phyloP scores from a whole-genome alignment of 2,888 invertebrate genomes.

The Eilema depressum region DNA sequence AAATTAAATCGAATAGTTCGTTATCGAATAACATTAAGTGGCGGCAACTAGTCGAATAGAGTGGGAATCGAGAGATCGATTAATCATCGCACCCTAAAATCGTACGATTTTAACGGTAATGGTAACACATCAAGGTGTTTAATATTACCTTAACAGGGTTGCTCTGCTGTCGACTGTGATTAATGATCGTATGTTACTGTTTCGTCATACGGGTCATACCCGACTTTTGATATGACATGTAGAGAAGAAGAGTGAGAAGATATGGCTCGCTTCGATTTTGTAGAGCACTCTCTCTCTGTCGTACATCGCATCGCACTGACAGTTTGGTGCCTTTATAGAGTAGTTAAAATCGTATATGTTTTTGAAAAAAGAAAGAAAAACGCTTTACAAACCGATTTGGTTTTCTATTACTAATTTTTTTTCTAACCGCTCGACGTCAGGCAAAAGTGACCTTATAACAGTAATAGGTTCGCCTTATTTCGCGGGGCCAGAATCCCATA shows the following conservation, averaged over 20 bases:
- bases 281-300: too few species aligned
- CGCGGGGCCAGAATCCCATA: too few species aligned
- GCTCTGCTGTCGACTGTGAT: slow-evolving; percentile 48
- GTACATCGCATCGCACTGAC: too few species aligned
- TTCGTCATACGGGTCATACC: slow-evolving; percentile 8
- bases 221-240: not conserved
- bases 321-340: not conserved
- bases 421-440: too few species aligned
- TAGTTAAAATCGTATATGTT: not conserved
- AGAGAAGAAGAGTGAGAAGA: not conserved
- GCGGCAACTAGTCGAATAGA: slow-evolving; percentile 42
- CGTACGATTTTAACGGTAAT: slow-evolving; percentile 36
- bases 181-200: slow-evolving; percentile 35
- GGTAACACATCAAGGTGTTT: slow-evolving; percentile 56
- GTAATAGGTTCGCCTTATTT: too few species aligned
- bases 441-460: too few species aligned
- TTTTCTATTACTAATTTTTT: too few species aligned
- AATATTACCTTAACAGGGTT: slow-evolving; percentile 46
- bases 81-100: slow-evolving; percentile 55
- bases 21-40: slow-evolving; percentile 44
- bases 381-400: too few species aligned
- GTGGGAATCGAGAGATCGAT: slow-evolving; percentile 50
- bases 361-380: too few species aligned
- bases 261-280: not conserved
- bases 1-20: slow-evolving; percentile 38